Evolutionary conservation across 1,140 invertebrate genomes (phyloP).

Genomic region (Bombus pascuorum): DNA sequence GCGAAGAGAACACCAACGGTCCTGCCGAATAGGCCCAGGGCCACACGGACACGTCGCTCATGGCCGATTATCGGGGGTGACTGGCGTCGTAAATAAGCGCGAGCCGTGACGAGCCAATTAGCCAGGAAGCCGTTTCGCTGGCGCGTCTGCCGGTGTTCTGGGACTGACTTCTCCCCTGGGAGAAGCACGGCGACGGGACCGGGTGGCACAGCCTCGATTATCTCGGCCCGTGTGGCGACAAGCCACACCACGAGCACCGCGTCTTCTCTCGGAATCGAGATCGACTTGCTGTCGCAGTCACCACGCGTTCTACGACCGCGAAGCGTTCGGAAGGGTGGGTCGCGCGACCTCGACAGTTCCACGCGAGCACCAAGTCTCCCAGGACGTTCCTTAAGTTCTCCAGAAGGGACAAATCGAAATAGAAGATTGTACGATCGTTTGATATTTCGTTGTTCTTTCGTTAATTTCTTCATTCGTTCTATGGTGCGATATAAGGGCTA

Average conservation of each 20-base stretch:
- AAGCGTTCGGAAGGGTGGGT: conserved; percentile 40
- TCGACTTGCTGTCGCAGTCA: conserved; percentile 62
- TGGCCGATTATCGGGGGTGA: conserved; percentile 45
- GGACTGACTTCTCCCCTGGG: conserved; percentile 72
- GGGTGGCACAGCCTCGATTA: conserved; percentile 80
- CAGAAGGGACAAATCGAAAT: neutral
- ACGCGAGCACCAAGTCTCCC: neutral
- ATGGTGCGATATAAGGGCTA: neutral
- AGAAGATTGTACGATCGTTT: neutral
- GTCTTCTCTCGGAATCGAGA: conserved; percentile 63
- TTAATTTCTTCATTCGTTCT: neutral
- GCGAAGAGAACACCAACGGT: neutral
- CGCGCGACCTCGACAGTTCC: neutral
- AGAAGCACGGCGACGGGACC: conserved; percentile 77
- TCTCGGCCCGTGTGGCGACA: conserved; percentile 63
- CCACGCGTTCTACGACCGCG: conserved; percentile 66
- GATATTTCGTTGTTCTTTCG: neutral
- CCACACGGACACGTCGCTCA: neutral
- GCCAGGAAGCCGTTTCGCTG: conserved; percentile 58
- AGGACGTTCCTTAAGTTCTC: neutral
- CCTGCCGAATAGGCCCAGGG: neutral
- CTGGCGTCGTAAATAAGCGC: conserved; percentile 67
- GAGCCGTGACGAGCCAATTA: conserved; percentile 67
- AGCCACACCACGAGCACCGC: conserved; percentile 56
- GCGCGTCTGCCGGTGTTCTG: conserved; percentile 69